Base-by-base conservation (phyloP, 2,113 vertebrate species). In the Castor canadensis region DNA sequence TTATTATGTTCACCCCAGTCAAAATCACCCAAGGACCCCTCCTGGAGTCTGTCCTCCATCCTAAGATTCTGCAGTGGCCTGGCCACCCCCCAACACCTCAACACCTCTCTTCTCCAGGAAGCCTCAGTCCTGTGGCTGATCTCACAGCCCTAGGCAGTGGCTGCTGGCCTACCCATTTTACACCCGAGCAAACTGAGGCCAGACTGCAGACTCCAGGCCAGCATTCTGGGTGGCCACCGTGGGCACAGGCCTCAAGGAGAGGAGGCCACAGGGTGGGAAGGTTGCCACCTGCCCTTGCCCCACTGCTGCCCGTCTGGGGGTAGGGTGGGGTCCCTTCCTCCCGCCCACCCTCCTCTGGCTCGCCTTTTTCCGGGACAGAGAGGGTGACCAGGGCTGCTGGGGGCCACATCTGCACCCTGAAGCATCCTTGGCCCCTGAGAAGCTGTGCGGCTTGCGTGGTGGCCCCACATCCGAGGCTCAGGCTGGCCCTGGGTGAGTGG, bases 151-250 rank as follows among this genome's bases (percentile, higher is more conserved):
- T 62, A 32, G 79, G 6, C 16, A 8, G 30, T 45, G 43, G 60
- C 60, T 7, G 32, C 47, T 77, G 47, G 30, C 35, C 76, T 56
- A 10, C 52, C 76, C 87, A 85, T 75, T 95, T 35, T 15, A 6
- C 49, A 79, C 67, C 43, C 58, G 79, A 32, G 64, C 62, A 86
- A 86, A 79, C 47, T 4, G 92, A 93, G 67, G 30, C 69, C 45
- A 10, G 43, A 28, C 60, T 32, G 30, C 12, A 47, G 11, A 17
- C 4, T 16, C 12, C 72, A 47, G 45, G 52, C 20, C 26, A 10
- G 73, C 3, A 1, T 8, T 52, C 62, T 7, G 1, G 4, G 17
- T 7, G 24, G 79, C 64, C 66, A 1, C 9, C 1, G 32, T 12
- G 13, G 82, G 22, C 58, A 26, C 58, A 60, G 58, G 5, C 22